Conservation (phyloP, 2,797 vertebrate genomes). For the Furcifer pardalis region DNA sequence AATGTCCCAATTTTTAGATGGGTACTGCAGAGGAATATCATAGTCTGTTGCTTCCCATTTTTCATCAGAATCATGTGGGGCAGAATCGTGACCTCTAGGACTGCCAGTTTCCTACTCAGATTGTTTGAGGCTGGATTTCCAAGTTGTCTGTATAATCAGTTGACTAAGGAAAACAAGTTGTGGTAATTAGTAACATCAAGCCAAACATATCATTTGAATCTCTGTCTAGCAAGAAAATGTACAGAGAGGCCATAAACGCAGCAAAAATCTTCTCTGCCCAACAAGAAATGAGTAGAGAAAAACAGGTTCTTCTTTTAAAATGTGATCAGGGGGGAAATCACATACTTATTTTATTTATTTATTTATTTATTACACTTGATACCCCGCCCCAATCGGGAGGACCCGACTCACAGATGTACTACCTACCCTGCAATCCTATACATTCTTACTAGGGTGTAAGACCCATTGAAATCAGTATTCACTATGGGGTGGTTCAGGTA, state of each 20-base stretch:
- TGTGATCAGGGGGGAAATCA: not conserved
- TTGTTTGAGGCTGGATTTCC: slow-evolving; percentile 7
- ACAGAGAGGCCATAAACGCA: not conserved
- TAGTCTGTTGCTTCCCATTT: not conserved
- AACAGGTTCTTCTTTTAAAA: not conserved
- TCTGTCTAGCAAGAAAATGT: not conserved
- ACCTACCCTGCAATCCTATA: not conserved
- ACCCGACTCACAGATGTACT: no score
- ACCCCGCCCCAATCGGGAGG: no score
- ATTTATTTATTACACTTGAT: no score
- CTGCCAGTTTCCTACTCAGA: not conserved
- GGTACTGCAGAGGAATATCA: not conserved
- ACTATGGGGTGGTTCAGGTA: no score
- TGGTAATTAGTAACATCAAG: not conserved
- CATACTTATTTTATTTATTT: no score
- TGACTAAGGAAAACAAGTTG: not conserved
- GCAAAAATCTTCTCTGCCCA: not conserved
- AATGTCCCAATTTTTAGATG: not conserved
- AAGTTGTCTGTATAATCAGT: not conserved
- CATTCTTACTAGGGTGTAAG: not conserved
- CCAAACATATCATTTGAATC: not conserved
- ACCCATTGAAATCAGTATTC: not conserved
- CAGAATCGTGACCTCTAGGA: not conserved
- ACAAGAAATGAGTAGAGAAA: not conserved
- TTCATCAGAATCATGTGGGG: not conserved